These are phyloP conservation scores for Callyntrura guangdongensis DNA, from an alignment of 2,888 invertebrate species.

Conservation along the genomic window DNA sequence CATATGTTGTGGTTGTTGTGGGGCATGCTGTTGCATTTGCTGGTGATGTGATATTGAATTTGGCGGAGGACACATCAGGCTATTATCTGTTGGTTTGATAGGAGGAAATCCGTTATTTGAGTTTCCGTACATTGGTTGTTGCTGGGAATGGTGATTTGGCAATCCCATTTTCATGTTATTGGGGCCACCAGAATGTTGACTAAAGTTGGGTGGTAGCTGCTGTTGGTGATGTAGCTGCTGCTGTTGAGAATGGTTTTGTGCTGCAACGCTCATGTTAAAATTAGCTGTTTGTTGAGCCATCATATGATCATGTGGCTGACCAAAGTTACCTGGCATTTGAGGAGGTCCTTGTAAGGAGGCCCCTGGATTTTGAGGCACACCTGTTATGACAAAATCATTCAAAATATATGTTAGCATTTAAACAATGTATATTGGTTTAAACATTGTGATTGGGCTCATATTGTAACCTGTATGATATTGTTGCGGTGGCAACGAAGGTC, in stretches of 20 bases:
- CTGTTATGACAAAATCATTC: not conserved
- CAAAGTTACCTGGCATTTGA: constrained; percentile 60
- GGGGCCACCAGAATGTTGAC: constrained; percentile 59
- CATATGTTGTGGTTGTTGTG: constrained; percentile 70
- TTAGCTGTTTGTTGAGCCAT: constrained; percentile 66
- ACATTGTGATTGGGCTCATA: not conserved
- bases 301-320: constrained; percentile 70
- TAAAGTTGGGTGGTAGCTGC: constrained; percentile 74
- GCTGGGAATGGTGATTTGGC: constrained; percentile 65
- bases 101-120: constrained; percentile 62
- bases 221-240: constrained; percentile 77
- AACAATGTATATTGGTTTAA: too few relatives aligned
- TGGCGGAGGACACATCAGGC: constrained; percentile 72
- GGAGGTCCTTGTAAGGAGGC: constrained; percentile 67
- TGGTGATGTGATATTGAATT: constrained; percentile 76
- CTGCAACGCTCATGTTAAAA: constrained; percentile 70
- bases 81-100: constrained; percentile 71
- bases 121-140: constrained; percentile 72
- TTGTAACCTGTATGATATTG: constrained; percentile 74
- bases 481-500: constrained; percentile 63
- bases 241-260: constrained; percentile 76
- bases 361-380: constrained; percentile 68
- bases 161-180: constrained; percentile 73
- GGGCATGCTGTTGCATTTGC: constrained; percentile 62
- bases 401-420: not conserved